A percentile compares a stretch with the other conserved stretches of the same genome.
Evolutionary conservation across 2,113 vertebrate genomes (phyloP).

Genomic region (Macroglossus sobrinus): DNA sequence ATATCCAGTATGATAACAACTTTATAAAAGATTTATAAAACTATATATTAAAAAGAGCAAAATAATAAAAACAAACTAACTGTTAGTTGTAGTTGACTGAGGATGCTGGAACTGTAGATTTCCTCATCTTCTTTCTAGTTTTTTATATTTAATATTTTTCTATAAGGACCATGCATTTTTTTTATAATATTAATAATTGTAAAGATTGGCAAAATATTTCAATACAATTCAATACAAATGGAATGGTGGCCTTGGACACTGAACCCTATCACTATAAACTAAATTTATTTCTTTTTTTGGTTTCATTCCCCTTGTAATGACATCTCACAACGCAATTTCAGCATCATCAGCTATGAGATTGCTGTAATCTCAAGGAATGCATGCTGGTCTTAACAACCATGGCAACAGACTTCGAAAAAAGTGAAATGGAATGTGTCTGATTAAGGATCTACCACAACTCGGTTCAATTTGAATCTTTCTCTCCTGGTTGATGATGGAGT

Average conservation of each 20-base stretch:
- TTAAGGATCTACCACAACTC: constrained; percentile 48
- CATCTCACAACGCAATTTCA: constrained; percentile 59
- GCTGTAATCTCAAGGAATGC: constrained; percentile 72
- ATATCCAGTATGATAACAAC: background rate
- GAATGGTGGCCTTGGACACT: background rate
- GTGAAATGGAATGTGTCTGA: constrained; percentile 66
- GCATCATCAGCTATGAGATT: constrained; percentile 60
- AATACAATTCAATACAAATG: background rate
- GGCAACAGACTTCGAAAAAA: constrained; percentile 67
- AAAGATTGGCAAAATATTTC: constrained; percentile 24
- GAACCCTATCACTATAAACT: background rate
- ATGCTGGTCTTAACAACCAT: constrained; percentile 68
- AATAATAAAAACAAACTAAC: background rate
- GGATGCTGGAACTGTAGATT: background rate
- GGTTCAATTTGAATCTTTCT: constrained; percentile 34
- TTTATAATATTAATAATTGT: background rate
- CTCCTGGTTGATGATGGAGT: background rate
- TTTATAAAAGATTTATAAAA: background rate
- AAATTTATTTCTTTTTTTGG: background rate
- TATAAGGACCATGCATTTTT: background rate
- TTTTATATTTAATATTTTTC: background rate
- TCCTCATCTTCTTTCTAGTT: background rate
- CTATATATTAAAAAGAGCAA: background rate
- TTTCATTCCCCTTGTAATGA: constrained; percentile 18
- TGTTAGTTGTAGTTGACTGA: background rate